Base-by-base conservation (phyloP, 1,140 invertebrate genomes). In the Heterodera schachtii region DNA sequence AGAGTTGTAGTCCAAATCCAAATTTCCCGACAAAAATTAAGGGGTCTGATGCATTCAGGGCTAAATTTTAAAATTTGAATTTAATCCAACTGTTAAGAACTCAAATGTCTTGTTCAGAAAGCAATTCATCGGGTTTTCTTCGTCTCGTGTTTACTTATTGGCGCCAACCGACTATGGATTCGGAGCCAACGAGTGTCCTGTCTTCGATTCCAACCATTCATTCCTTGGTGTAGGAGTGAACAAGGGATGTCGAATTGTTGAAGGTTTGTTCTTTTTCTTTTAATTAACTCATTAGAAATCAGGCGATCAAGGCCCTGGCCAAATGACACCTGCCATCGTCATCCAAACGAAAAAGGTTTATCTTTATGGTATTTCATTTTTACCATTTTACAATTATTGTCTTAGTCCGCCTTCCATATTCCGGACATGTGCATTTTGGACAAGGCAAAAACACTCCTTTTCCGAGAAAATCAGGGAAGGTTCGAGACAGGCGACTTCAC, bases 221-320 rank as follows among this genome's bases (percentile, higher is more conserved):
- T 75, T 75, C 44, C 74, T 75, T 57, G 74, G 74, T 16, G 57
- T 75, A 52, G 74, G 74, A 19, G 3, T 52, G 16, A 16, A 75
- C 21, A 75, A 75, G 44, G 74, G 74, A 21, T 64, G 57, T 52
- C 46, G 74, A 44, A 75, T 66, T 6, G 44, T 75, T 16, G 74
- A 75, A 75, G 11, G 19, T 57, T 13, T 44, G 7, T 16, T 60
- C 19, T 60, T 8, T 60, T 0, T 11, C 5, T 2, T 4, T 4
- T 0, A 60, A 60, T 19, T 16, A 0, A 1, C 19, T 19, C 5
- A 11, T 16, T 11, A 16, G 13, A 16, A 16, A 60, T 60, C 16
- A 60, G 57, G 57, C 19, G 19, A 57, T 3, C 66, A 8, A n/a
- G 49, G 44, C 11, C 9, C 16, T 19, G 57, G 2, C 13, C 3